Conservation (phyloP, 1,140 invertebrate species). For the Sminthurinus signatus region DNA sequence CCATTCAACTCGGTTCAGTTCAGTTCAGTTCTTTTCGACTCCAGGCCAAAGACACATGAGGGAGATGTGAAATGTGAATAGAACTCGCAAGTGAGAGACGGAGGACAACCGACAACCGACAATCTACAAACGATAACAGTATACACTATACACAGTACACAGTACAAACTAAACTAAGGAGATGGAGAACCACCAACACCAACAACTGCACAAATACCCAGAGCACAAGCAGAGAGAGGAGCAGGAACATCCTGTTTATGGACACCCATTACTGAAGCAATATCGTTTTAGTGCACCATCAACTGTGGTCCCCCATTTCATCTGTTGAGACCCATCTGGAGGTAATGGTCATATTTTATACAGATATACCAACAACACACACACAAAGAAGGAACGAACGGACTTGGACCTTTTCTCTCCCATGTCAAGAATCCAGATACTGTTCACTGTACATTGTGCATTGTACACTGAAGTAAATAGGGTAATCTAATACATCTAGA, state of each 20-base stretch:
- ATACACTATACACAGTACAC: too few relatives aligned
- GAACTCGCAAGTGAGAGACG: not conserved
- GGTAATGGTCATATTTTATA: constrained; percentile 10
- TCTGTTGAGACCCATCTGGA: constrained; percentile 9
- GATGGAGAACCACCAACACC: not conserved
- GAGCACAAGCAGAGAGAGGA: not conserved
- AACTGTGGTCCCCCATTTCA: constrained; percentile 19
- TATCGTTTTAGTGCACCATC: constrained; percentile 28
- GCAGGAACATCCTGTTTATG: constrained; percentile 24
- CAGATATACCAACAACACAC: not conserved
- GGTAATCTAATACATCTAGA: too few relatives aligned
- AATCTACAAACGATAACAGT: not conserved
- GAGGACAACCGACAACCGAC: not conserved
- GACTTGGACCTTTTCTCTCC: too few relatives aligned
- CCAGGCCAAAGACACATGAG: not conserved
- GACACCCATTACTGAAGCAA: constrained; percentile 24
- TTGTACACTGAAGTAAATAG: too few relatives aligned
- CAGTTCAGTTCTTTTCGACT: constrained; percentile 1
- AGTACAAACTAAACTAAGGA: not conserved
- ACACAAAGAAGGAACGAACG: too few relatives aligned
- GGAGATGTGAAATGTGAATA: not conserved
- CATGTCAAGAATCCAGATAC: too few relatives aligned
- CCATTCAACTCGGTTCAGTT: constrained; percentile 12
- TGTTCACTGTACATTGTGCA: too few relatives aligned
- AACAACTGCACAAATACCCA: not conserved